Evolutionary conservation across 2,797 vertebrate species (phyloP).

Genomic region (Darevskia mixta): DNA sequence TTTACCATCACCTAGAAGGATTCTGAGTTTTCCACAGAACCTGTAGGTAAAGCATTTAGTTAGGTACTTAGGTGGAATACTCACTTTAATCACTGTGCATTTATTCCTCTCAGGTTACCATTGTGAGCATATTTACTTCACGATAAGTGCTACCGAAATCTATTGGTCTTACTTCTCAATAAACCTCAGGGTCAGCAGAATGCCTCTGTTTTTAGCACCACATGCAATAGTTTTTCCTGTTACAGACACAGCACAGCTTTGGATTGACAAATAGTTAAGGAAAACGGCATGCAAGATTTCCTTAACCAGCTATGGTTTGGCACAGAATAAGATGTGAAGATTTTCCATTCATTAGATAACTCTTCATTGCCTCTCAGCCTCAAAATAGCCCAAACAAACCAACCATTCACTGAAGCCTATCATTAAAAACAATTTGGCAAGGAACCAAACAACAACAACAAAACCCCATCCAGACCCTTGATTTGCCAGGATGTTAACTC

Average conservation of each 20-base stretch:
- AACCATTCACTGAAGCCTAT: neutral
- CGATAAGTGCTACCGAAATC: neutral
- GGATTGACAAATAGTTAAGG: fast-evolving
- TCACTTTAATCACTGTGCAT: neutral
- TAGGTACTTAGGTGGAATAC: neutral
- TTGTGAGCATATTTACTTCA: neutral
- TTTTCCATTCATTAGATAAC: neutral
- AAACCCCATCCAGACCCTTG: neutral
- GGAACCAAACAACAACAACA: neutral
- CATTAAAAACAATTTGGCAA: constrained; percentile 22
- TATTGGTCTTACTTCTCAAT: neutral
- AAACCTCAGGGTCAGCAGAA: neutral
- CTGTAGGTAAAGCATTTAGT: neutral
- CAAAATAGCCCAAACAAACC: constrained; percentile 20
- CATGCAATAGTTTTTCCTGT: neutral
- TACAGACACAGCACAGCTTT: fast-evolving
- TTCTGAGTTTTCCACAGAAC: neutral
- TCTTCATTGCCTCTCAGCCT: neutral
- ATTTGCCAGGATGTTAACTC: constrained; percentile 3
- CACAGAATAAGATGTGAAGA: neutral
- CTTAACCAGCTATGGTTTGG: constrained; percentile 24
- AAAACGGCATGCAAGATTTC: neutral
- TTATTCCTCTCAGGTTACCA: neutral
- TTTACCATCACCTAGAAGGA: neutral
- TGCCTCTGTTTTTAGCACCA: neutral